A percentile compares a stretch with the other conserved stretches of the same genome.
Evolutionary conservation across 2,888 invertebrate genomes (phyloP).

Genomic region (Sussaba pulchella): DNA sequence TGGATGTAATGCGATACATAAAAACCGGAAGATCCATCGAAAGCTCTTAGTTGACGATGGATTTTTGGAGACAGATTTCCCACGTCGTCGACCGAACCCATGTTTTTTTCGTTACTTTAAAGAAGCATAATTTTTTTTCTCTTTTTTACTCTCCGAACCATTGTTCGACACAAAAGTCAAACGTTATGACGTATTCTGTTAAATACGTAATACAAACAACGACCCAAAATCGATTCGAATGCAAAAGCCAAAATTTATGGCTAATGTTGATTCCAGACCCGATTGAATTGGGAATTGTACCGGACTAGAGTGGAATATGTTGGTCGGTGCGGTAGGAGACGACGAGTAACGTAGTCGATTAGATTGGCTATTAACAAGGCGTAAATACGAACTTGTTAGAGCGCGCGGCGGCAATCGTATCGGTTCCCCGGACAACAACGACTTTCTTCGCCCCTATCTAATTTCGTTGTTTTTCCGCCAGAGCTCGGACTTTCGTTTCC

Average conservation of each 20-base stretch:
- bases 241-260: neutral
- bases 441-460: too few species aligned
- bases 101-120: constrained; percentile 42
- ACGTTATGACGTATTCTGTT: too few species aligned
- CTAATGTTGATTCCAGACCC: neutral
- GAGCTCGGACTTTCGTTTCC: neutral
- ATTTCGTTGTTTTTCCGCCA: constrained; percentile 10
- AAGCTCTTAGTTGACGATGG: constrained; percentile 62
- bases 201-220: too few species aligned
- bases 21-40: constrained; percentile 61
- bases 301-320: neutral
- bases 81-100: constrained; percentile 26
- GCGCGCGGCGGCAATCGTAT: neutral
- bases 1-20: constrained; percentile 57
- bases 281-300: neutral
- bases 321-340: neutral
- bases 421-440: too few species aligned
- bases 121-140: neutral
- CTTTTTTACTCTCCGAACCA: neutral
- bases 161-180: neutral
- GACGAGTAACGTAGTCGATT: constrained; percentile 10
- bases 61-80: constrained; percentile 52
- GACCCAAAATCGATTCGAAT: neutral
- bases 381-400: constrained; percentile 44
- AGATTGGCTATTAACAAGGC: constrained; percentile 43